Base-by-base conservation (phyloP, 2,888 invertebrate genomes). In the Leptopilina myrica region DNA sequence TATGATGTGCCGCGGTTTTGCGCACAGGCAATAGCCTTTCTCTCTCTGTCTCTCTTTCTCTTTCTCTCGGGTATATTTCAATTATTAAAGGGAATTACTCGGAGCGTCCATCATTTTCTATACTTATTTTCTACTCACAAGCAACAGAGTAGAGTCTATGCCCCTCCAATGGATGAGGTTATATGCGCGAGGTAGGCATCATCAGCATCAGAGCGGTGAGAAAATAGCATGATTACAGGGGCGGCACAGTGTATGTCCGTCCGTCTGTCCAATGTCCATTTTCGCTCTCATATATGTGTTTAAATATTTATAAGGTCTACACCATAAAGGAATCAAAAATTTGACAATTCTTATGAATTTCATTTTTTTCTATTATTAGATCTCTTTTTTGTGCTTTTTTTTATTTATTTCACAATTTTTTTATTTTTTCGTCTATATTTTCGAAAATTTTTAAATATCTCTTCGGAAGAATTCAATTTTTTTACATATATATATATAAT, bases 221-320 rank as follows among this genome's bases (percentile, higher is more conserved):
- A 91, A 91, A 91, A 91, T 91, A 91, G 91, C 91, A 91, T 91
- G 91, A 91, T 91, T 91, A 91, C 91, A 91, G 91, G 90, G 91
- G 90, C 91, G 91, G 91, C 91, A 88, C 85, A 82, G 79, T 76
- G 76, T 69, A 56, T 77, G 76, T 65, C 75, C 64, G 64, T 79
- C 80, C 49, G 76, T 65, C 75, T 53, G 64, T 79, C 80, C 49
- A 64, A 14, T 69, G 64, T 65, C 49, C 65, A 59, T 62, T 43
- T 43, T 43, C 40, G n/a, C 56, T 43, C 56, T 43, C 33, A 76
- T 76, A 33, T 33, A 62, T 76, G 59, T 66, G n/a, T 43, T 76
- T 76, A 62, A 62, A 62, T 62, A 62, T 62, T n/a, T 62, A 62
- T 62, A 62, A 62, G 62, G 62, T 8, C 20, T 15, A 43, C 5